Percentiles rank a stretch among this genome's conserved stretches.
phyloP scores from a whole-genome alignment of 1,140 invertebrate genomes.

The Cylas formicarius region DNA sequence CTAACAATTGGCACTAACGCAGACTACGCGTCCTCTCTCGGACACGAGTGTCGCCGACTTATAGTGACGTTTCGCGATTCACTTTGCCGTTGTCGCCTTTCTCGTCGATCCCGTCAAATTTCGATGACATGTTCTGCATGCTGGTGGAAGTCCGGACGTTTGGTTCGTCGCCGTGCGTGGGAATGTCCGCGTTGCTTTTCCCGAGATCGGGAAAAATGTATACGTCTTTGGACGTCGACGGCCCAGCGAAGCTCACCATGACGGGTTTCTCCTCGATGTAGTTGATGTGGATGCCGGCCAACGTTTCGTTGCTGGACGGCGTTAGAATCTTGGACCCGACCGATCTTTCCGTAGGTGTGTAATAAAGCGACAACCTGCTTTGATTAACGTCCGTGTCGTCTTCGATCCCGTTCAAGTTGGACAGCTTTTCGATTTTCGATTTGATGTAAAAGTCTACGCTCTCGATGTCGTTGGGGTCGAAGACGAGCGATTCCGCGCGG shows the following conservation, averaged over 20 bases:
- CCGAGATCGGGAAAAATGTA: conserved; percentile 6
- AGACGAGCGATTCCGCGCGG: conserved; percentile 65
- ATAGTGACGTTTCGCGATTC: conserved; percentile 22
- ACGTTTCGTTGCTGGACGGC: conserved; percentile 21
- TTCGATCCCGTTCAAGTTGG: conserved; percentile 34
- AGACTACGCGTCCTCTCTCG: too few relatives aligned
- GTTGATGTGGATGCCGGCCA: conserved; percentile 36
- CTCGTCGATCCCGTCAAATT: conserved; percentile 1
- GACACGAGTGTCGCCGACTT: neutral
- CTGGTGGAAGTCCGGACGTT: neutral
- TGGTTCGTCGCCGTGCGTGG: neutral
- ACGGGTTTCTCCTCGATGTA: conserved; percentile 33
- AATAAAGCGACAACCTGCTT: conserved; percentile 67
- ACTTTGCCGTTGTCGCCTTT: conserved; percentile 8
- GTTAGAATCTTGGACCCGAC: conserved; percentile 25
- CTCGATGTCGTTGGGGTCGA: conserved; percentile 57
- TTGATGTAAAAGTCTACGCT: conserved; percentile 59
- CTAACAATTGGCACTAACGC: too few relatives aligned
- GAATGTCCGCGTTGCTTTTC: conserved; percentile 4
- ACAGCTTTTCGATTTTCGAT: conserved; percentile 51
- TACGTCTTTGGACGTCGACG: conserved; percentile 21
- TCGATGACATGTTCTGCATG: conserved; percentile 2
- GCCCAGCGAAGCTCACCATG: conserved; percentile 18
- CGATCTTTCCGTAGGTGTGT: conserved; percentile 65
- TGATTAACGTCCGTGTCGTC: conserved; percentile 50